Base-by-base conservation (phyloP, 1,140 invertebrate genomes). In the Calosoma granatense region DNA sequence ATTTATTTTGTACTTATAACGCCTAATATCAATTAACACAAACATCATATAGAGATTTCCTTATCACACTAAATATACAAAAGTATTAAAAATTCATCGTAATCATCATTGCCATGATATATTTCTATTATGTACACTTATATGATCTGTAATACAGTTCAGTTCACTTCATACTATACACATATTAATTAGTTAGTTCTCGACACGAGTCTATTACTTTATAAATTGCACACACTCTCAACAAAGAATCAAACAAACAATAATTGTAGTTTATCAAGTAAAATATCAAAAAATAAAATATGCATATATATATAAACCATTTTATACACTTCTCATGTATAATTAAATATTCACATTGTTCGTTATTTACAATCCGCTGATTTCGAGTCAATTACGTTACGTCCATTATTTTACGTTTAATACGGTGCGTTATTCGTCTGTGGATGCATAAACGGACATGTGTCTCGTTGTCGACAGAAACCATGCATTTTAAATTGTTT, bases 361-460 rank as follows among this genome's bases (percentile, higher is more conserved):
- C n/a, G n/a, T n/a, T n/a, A n/a, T n/a, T n/a, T n/a, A n/a, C n/a
- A n/a, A n/a, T n/a, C n/a, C n/a, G n/a, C n/a, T n/a, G n/a, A n/a
- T n/a, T n/a, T n/a, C n/a, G n/a, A n/a, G n/a, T n/a, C n/a, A n/a
- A n/a, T n/a, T n/a, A n/a, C n/a, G n/a, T n/a, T n/a, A n/a, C n/a
- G n/a, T n/a, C n/a, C n/a, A n/a, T n/a, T n/a, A n/a, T n/a, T n/a
- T n/a, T n/a, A n/a, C n/a, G n/a, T n/a, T n/a, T n/a, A n/a, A n/a
- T n/a, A n/a, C n/a, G n/a, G n/a, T n/a, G n/a, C n/a, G n/a, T n/a
- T n/a, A n/a, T n/a, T n/a, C n/a, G n/a, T n/a, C n/a, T 47, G 41
- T 17, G 85, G 85, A 76, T 90, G 87, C 61, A 89, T 71, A 68
- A 84, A 90, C 52, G 83, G 79, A 69, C 88, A 91, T 61, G 84